Base-by-base conservation (phyloP, 2,888 invertebrate species). In the Archips xylosteana region DNA sequence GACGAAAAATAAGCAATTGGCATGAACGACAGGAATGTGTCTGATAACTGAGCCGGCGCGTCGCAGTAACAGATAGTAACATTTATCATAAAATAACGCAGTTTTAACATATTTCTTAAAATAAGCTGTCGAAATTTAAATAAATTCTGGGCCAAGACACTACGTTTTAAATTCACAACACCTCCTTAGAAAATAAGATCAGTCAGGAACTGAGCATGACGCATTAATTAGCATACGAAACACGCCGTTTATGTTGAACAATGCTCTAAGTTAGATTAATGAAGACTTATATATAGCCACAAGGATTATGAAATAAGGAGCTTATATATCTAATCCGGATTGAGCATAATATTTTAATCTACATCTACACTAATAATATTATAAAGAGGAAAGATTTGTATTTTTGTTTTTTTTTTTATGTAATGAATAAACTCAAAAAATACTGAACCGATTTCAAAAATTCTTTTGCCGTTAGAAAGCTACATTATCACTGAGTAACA, bases 151-250 rank as follows among this genome's bases (percentile, higher is more conserved):
- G 2, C 54, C 3, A 57, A 10, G 12, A 32, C 3, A 12, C 9
- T 1, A 3, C 3, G 32, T 57, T 57, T 57, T 32, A 10, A 32
- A 32, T 32, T 57, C 23, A 57, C 57, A 32, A 57, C 32, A 57
- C 12, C 57, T 12, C 32, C 57, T 57, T 57, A 32, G 23, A 32
- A 32, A 57, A 57, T 57, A 32, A 32, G 57, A 57, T 32, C 57
- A 57, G 57, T 57, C 32, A 57, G 57, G 32, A 57, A 12, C 57
- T 57, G 57, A 57, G 57, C 32, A 57, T 32, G 57, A 32, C 57
- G 57, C 57, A 57, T 32, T 57, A 57, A 57, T 57, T 32, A 57
- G 57, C 57, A 57, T 57, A 57, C 57, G 57, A 57, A 57, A 57
- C 57, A 57, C 57, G 57, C 32, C 57, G 32, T 57, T 57, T 57